Evolutionary conservation across 2,888 invertebrate genomes (phyloP).

Genomic region (Adelognathus sp.): DNA sequence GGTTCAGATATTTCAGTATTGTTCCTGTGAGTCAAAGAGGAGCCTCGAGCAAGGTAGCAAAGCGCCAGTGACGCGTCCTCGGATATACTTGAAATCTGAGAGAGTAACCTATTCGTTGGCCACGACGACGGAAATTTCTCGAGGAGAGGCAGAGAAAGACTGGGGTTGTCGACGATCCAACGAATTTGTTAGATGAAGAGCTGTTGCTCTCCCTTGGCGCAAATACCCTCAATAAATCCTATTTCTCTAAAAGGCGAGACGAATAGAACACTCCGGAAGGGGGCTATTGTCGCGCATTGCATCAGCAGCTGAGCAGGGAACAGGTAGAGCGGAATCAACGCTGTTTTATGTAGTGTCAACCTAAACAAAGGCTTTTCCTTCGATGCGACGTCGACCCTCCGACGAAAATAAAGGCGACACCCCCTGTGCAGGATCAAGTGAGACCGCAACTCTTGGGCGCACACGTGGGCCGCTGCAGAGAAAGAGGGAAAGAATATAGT

Average conservation of each 20-base stretch:
- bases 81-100: conserved; percentile 54
- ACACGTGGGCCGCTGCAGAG: background rate
- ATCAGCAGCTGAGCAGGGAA: conserved; percentile 1
- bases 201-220: conserved; percentile 32
- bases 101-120: conserved; percentile 41
- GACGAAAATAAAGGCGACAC: conserved; percentile 38
- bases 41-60: background rate
- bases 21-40: no score
- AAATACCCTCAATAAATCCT: conserved; percentile 44
- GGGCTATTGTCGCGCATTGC: conserved; percentile 1
- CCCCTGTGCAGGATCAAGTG: conserved; percentile 19
- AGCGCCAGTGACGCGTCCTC: conserved; percentile 40
- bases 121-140: background rate
- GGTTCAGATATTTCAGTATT: no score
- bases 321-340: background rate
- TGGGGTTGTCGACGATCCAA: conserved; percentile 52
- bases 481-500: conserved; percentile 42
- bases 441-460: background rate
- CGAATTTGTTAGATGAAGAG: conserved; percentile 17
- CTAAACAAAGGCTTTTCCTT: conserved; percentile 42
- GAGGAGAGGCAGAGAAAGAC: conserved; percentile 20
- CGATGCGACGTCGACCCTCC: conserved; percentile 3
- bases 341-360: conserved; percentile 31
- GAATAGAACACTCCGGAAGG: background rate
- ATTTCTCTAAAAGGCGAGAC: conserved; percentile 49